Evolutionary conservation across 2,888 invertebrate genomes (phyloP).

Genomic region (Sarcophaga rosellei): DNA sequence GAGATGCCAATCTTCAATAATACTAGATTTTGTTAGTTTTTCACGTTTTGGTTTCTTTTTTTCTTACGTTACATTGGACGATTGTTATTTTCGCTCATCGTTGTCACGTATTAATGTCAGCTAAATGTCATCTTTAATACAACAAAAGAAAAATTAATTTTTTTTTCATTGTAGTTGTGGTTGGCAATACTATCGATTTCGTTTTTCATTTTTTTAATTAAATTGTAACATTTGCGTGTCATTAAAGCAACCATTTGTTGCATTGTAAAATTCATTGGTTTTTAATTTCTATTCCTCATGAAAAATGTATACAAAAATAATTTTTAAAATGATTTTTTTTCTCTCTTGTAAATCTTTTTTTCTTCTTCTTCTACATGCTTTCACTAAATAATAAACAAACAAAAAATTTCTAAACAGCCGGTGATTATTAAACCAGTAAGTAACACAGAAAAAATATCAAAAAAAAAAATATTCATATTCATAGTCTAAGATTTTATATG

Average conservation of each 20-base stretch:
- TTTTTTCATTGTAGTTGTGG: too few species aligned
- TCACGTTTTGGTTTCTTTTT: neutral
- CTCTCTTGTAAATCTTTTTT: conserved; percentile 53
- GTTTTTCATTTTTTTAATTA: conserved; percentile 55
- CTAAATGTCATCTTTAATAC: conserved; percentile 66
- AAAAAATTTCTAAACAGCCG: conserved; percentile 55
- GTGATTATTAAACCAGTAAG: conserved; percentile 66
- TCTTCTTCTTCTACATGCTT: conserved; percentile 54
- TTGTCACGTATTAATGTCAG: conserved; percentile 57
- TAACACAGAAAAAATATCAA: conserved; percentile 5
- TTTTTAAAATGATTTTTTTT: conserved; percentile 50
- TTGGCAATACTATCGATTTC: neutral
- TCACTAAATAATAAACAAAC: conserved; percentile 53
- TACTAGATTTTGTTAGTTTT: conserved; percentile 18
- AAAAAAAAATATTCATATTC: conserved; percentile 3
- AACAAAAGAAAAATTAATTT: too few species aligned
- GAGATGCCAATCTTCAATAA: too few species aligned
- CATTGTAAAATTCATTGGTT: conserved; percentile 52
- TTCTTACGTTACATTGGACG: neutral
- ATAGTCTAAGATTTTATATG: conserved; percentile 33
- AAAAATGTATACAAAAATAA: conserved; percentile 21
- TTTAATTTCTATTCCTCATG: neutral
- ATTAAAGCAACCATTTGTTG: conserved; percentile 45
- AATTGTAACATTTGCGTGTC: conserved; percentile 64
- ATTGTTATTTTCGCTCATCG: conserved; percentile 42